Conservation (phyloP, 2,113 vertebrate genomes). For the Rousettus leschenaultii region DNA sequence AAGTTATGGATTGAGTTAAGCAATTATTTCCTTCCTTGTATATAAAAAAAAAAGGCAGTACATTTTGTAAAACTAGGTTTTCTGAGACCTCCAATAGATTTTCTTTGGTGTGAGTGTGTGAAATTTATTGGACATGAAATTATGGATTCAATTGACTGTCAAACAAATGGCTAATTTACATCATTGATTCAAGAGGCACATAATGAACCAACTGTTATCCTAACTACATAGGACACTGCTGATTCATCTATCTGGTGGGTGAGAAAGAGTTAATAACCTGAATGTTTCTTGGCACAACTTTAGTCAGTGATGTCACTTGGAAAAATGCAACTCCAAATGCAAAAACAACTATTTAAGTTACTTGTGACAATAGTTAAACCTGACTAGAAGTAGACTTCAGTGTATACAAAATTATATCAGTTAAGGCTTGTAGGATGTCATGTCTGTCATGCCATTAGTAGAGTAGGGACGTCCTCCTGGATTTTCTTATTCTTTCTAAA, state of each 20-base stretch:
- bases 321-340: not conserved
- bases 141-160: not conserved
- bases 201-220: not conserved
- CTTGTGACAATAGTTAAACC: not conserved
- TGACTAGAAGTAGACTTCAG: not conserved
- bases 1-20: not conserved
- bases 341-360: not conserved
- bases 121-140: constrained; percentile 10
- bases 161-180: not conserved
- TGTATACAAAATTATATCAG: not conserved
- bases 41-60: not conserved
- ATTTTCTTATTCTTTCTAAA: constrained; percentile 27
- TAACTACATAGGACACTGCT: not conserved
- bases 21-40: not conserved
- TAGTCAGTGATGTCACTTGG: not conserved
- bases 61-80: constrained; percentile 38
- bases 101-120: not conserved
- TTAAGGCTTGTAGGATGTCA: not conserved
- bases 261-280: not conserved
- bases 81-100: not conserved
- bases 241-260: not conserved
- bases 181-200: not conserved
- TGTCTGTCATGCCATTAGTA: not conserved
- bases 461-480: not conserved
- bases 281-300: not conserved